phyloP scores from a whole-genome alignment of 2,888 invertebrate species.

The Mimas tiliae region DNA sequence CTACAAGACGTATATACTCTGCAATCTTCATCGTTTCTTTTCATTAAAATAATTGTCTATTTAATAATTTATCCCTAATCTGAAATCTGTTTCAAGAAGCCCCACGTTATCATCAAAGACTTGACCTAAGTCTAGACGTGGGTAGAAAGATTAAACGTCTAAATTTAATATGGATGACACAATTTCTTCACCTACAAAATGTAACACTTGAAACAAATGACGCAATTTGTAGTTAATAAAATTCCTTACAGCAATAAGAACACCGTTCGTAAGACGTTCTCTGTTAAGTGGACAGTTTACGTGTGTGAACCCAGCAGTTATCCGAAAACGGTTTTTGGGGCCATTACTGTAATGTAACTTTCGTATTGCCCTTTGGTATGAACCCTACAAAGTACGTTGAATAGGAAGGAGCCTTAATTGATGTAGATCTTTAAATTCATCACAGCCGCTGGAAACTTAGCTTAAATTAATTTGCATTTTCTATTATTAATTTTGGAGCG shows the following conservation, averaged over 20 bases:
- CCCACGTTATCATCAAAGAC: not conserved
- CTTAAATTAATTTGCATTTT: constrained; percentile 10
- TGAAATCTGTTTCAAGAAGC: not conserved
- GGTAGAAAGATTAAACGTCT: not conserved
- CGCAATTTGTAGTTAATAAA: constrained; percentile 47
- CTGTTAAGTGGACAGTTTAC: constrained; percentile 49
- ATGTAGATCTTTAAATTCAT: constrained; percentile 2
- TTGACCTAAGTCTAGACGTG: not conserved
- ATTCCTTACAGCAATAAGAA: constrained; percentile 45
- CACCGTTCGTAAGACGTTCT: constrained; percentile 42
- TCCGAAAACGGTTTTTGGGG: constrained; percentile 51
- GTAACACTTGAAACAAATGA: constrained; percentile 25
- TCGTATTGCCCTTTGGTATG: constrained; percentile 13
- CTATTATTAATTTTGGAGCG: not conserved
- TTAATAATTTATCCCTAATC: not conserved
- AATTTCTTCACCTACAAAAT: constrained; percentile 18
- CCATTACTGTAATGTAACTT: constrained; percentile 35
- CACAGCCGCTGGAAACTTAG: not conserved
- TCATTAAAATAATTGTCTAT: not conserved
- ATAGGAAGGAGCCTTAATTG: not conserved
- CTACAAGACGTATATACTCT: too few species aligned
- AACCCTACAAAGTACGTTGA: not conserved
- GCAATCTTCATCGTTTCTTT: too few species aligned
- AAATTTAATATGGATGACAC: constrained; percentile 7
- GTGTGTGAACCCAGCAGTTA: constrained; percentile 39